A percentile compares a stretch with the other conserved stretches of the same genome.
Evolutionary conservation across 2,113 vertebrate species (phyloP).

Genomic region (Isurus oxyrinchus): DNA sequence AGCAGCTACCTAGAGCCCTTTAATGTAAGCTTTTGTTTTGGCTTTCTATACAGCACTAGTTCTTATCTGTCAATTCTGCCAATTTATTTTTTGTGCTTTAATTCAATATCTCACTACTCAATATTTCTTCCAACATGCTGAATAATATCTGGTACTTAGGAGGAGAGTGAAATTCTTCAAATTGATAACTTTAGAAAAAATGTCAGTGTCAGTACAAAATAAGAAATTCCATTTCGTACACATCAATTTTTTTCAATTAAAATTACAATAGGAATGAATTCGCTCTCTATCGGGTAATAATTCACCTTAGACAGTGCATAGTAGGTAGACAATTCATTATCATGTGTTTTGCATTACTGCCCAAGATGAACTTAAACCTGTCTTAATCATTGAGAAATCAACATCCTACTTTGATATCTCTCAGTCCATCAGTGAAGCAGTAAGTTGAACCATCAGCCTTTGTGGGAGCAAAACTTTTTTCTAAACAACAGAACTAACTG

Average conservation of each 20-base stretch:
- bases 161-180: not conserved
- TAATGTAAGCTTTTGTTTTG: not conserved
- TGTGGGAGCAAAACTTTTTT: not conserved
- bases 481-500: not conserved
- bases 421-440: not conserved
- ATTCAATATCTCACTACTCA: not conserved
- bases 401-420: not conserved
- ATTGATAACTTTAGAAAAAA: not conserved
- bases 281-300: not conserved
- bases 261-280: not conserved
- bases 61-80: not conserved
- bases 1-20: not conserved
- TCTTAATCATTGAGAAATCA: not conserved
- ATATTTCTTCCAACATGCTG: not conserved
- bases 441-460: not conserved
- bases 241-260: not conserved
- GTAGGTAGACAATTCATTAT: not conserved
- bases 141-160: not conserved
- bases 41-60: not conserved
- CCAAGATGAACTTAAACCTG: not conserved
- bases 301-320: not conserved
- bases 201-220: not conserved
- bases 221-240: not conserved
- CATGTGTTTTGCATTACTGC: not conserved
- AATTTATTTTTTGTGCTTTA: not conserved